Base-by-base conservation (phyloP, 2,888 invertebrate genomes). In the Disparrhopalites patrizii region DNA sequence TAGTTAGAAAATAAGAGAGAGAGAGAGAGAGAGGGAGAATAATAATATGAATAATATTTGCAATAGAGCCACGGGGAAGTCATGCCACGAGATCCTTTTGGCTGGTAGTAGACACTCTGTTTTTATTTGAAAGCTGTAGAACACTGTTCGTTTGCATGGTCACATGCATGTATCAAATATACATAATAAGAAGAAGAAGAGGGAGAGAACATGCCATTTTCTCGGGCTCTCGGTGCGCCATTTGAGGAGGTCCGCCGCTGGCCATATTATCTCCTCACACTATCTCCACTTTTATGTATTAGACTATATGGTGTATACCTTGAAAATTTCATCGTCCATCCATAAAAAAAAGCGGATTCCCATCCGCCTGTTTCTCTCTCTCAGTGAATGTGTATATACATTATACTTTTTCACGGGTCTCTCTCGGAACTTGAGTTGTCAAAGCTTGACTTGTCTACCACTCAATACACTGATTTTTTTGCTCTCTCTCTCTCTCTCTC, bases 401-500 rank as follows among this genome's bases (percentile, higher is more conserved):
- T n/a, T n/a, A n/a, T 51, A 61, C 61, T 66, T 65, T 66, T 55
- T 66, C 61, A 66, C 65, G 65, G 65, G 61, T 66, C n/a, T n/a
- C n/a, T n/a, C n/a, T n/a, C 50, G 50, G 50, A 58, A 60, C 43
- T 60, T 51, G 25, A 60, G 60, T 60, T 60, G 50, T 60, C 60
- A 60, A 43, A 60, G 33, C 60, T 51, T 50, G 47, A 30, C 30
- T 47, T 58, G 60, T 60, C 60, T 51, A 60, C 50, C 51, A 47
- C 50, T 43, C 2, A 31, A n/a, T n/a, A n/a, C n/a, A n/a, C n/a
- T n/a, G n/a, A n/a, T n/a, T n/a, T n/a, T n/a, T n/a, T n/a, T n/a
- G n/a, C n/a, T n/a, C n/a, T n/a, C n/a, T n/a, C n/a, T n/a, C n/a
- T n/a, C n/a, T n/a, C n/a, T n/a, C n/a, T n/a, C n/a, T n/a, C n/a